Percentiles rank a stretch among this genome's conserved stretches.
phyloP scores from a whole-genome alignment of 92 coral and sea anemone genomes.

The Heliopora coerulea region DNA sequence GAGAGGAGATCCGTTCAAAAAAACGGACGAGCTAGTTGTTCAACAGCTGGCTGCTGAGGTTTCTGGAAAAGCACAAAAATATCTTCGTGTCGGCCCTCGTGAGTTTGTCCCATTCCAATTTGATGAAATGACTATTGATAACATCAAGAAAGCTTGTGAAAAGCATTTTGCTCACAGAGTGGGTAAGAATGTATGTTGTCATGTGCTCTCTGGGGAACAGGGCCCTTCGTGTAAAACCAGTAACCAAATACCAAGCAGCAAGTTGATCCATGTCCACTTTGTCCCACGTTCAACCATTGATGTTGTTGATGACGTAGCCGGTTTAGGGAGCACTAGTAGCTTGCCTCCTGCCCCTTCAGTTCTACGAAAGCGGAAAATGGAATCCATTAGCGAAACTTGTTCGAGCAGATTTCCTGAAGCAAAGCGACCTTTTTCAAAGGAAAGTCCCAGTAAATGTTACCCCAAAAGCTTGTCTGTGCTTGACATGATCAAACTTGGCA shows the following conservation, averaged over 20 bases:
- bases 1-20: background rate
- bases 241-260: background rate
- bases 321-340: background rate
- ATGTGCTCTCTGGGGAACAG: constrained; percentile 25
- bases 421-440: no score
- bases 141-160: constrained; percentile 8
- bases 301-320: no score
- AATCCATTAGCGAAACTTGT: no score
- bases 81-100: background rate
- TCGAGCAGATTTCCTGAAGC: no score
- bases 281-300: no score
- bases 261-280: background rate
- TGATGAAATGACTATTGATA: constrained; percentile 3
- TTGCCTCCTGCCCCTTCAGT: background rate
- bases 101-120: constrained; percentile 12
- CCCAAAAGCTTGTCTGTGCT: constrained; percentile 1
- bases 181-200: constrained; percentile 9
- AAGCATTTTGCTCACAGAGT: constrained; percentile 10
- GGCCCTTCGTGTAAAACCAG: constrained; percentile 6
- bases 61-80: constrained; percentile 18
- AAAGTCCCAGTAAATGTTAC: background rate
- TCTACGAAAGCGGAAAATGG: no score
- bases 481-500: constrained; percentile 23
- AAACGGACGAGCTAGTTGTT: constrained; percentile 4
- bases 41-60: constrained; percentile 3